Conservation (phyloP, 2,113 vertebrate species). For the Grus americana region DNA sequence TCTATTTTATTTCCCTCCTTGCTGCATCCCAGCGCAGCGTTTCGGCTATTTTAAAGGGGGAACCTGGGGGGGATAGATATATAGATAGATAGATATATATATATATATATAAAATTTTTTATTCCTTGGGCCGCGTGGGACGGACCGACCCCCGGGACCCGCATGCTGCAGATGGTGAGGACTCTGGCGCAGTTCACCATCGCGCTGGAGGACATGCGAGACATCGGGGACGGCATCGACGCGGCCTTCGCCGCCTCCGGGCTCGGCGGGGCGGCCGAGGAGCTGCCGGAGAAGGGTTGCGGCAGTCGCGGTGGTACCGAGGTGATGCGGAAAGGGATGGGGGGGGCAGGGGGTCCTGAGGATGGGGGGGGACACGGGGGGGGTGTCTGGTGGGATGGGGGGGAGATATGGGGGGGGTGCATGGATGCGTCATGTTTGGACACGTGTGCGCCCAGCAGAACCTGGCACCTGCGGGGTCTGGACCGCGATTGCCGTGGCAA, state of each 20-base stretch:
- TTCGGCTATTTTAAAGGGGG: background rate
- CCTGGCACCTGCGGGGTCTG: background rate
- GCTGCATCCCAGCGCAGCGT: background rate
- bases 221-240: constrained; percentile 82
- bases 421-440: constrained; percentile 9
- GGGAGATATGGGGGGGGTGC: background rate
- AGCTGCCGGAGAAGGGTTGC: constrained; percentile 53
- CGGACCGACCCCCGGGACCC: constrained; percentile 64
- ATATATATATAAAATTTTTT: background rate
- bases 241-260: constrained; percentile 69
- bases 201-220: constrained; percentile 96
- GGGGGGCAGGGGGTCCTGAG: background rate
- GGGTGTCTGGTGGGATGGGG: background rate
- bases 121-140: constrained; percentile 25
- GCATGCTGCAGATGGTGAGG: constrained; percentile 98
- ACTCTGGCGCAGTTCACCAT: constrained; percentile 98
- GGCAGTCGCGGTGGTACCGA: constrained; percentile 69
- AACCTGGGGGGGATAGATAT: too few relatives aligned
- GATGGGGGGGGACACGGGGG: background rate
- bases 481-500: constrained; percentile 14
- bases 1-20: background rate
- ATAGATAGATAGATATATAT: background rate
- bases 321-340: constrained; percentile 60
- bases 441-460: background rate
- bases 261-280: constrained; percentile 29